Conservation (phyloP, 2,888 invertebrate species). For the Gibbula magus region DNA sequence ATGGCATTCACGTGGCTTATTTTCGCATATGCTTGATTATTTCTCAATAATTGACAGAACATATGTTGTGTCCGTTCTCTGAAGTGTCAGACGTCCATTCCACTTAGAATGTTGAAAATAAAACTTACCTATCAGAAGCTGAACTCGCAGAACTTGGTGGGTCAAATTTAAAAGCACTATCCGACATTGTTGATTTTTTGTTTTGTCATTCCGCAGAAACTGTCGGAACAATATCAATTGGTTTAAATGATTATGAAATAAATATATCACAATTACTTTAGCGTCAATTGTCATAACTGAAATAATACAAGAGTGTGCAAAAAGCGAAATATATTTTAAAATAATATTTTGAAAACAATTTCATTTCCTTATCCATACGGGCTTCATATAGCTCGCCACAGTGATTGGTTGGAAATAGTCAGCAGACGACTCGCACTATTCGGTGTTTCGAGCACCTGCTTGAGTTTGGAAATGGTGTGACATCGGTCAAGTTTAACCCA, state of each 20-base stretch:
- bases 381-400: neutral
- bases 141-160: constrained; percentile 45
- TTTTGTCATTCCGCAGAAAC: neutral
- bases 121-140: constrained; percentile 52
- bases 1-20: neutral
- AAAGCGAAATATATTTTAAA: too few species aligned
- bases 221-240: neutral
- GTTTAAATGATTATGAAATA: neutral
- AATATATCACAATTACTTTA: neutral
- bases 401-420: constrained; percentile 31
- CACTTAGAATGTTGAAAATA: neutral
- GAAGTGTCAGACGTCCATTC: neutral
- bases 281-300: too few species aligned
- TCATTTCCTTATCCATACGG: neutral
- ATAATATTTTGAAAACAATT: neutral
- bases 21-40: too few species aligned
- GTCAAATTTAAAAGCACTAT: constrained; percentile 44
- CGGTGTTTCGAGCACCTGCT: neutral
- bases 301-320: too few species aligned
- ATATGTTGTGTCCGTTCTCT: too few species aligned
- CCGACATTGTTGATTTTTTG: constrained; percentile 28
- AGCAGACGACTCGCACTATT: constrained; percentile 37
- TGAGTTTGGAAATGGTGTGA: constrained; percentile 14
- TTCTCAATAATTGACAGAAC: too few species aligned
- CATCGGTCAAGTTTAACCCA: neutral